phyloP scores from a whole-genome alignment of 2,113 vertebrate species.

The Alexandromys fortis region DNA sequence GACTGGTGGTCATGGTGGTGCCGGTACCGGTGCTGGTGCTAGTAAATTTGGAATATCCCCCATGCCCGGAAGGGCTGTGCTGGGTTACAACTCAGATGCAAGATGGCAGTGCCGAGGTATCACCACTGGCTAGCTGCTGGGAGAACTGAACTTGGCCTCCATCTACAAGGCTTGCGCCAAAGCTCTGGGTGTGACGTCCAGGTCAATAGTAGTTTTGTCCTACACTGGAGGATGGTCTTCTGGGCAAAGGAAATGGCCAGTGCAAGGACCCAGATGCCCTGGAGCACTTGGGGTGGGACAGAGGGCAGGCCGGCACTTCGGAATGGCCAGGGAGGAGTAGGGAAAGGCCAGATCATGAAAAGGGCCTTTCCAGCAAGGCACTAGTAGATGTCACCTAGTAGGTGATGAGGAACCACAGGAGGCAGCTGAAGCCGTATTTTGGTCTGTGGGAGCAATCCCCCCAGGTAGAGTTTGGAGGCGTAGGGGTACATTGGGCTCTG shows the following conservation, averaged over 20 bases:
- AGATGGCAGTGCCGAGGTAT: accelerated
- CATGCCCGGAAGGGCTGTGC: neutral
- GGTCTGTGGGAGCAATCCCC: neutral
- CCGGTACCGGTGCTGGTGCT: neutral
- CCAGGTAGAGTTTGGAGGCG: neutral
- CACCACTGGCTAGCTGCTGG: neutral
- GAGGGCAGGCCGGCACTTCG: neutral
- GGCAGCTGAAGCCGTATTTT: neutral
- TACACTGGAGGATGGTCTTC: no score
- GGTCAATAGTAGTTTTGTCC: neutral
- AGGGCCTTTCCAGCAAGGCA: neutral
- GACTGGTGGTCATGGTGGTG: neutral
- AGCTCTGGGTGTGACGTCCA: neutral
- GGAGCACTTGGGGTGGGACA: neutral
- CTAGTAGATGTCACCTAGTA: neutral
- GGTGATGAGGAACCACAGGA: neutral
- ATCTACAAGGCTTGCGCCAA: neutral
- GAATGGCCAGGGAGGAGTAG: neutral
- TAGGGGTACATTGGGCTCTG: neutral
- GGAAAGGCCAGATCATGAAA: neutral
- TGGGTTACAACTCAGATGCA: neutral
- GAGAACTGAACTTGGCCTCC: neutral
- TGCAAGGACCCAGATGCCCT: neutral
- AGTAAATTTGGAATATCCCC: neutral
- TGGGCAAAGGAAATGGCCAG: neutral